A percentile compares a stretch with the other conserved stretches of the same genome.
phyloP scores from a whole-genome alignment of 30 jellyfish, hydroid and myxozoan species.

The Haliclystus octoradiatus region DNA sequence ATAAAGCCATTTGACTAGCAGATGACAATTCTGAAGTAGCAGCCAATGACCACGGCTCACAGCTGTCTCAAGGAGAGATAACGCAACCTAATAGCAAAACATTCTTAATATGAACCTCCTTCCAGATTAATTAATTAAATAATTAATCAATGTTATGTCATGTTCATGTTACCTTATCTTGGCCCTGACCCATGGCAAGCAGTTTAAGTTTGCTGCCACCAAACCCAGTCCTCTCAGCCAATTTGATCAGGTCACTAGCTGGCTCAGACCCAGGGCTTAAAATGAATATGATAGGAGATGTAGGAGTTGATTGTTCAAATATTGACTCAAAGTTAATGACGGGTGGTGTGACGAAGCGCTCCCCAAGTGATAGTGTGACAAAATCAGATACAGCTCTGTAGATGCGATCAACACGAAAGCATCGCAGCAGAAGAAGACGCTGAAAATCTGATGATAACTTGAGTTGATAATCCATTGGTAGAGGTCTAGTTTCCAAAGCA shows the following conservation, averaged over 20 bases:
- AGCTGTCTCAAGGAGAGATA: slow-evolving; percentile 81
- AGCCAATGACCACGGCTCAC: slow-evolving; percentile 91
- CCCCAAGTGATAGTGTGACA: slow-evolving; percentile 84
- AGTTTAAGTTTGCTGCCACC: slow-evolving; percentile 80
- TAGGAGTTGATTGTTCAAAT: slow-evolving; percentile 91
- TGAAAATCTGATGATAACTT: slow-evolving; percentile 63
- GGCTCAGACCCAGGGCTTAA: slow-evolving; percentile 98
- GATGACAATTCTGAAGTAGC: slow-evolving; percentile 85
- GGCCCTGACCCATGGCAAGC: slow-evolving; percentile 97
- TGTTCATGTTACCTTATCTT: slow-evolving; percentile 91
- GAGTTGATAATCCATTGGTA: slow-evolving; percentile 63
- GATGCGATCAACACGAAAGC: slow-evolving; percentile 91
- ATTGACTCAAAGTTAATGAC: slow-evolving; percentile 85
- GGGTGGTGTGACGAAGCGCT: slow-evolving; percentile 89
- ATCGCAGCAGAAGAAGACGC: slow-evolving; percentile 56
- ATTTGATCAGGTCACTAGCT: slow-evolving; percentile 85
- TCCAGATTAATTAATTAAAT: no score
- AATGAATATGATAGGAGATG: slow-evolving; percentile 80
- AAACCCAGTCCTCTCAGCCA: slow-evolving; percentile 92
- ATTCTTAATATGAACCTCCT: no score
- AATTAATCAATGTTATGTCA: no score
- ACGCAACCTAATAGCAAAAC: slow-evolving; percentile 41
- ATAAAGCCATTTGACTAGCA: slow-evolving; percentile 84
- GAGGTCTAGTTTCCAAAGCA: slow-evolving; percentile 61
- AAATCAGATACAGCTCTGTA: slow-evolving; percentile 83